Evolutionary conservation across 2,113 vertebrate genomes (phyloP).

Genomic region (Verasper variegatus): DNA sequence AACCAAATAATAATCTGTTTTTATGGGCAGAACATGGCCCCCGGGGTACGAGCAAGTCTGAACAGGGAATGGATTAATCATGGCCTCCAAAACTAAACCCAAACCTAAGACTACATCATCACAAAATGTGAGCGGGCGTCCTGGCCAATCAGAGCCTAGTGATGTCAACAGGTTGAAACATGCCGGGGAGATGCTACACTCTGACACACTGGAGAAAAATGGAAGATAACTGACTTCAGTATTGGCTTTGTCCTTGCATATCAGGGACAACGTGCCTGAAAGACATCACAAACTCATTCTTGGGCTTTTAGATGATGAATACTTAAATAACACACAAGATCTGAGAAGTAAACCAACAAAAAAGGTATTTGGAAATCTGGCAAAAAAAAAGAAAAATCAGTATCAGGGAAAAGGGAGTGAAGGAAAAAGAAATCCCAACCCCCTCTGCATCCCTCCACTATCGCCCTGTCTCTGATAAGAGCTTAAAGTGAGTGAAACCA

Average conservation of each 20-base stretch:
- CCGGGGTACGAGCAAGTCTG: slow-evolving; percentile 57
- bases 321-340: not conserved
- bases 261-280: not conserved
- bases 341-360: not conserved
- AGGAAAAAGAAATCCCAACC: not conserved
- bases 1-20: slow-evolving; percentile 17
- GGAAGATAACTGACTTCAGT: slow-evolving; percentile 20
- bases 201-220: slow-evolving; percentile 47
- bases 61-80: slow-evolving; percentile 61
- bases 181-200: slow-evolving; percentile 46
- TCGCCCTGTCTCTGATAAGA: slow-evolving; percentile 52
- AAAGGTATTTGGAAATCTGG: slow-evolving; percentile 12
- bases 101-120: slow-evolving; percentile 62
- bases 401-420: not conserved
- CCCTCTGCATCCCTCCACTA: slow-evolving; percentile 7
- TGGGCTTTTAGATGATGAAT: not conserved
- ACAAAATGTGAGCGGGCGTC: slow-evolving; percentile 54
- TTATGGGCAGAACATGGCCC: slow-evolving; percentile 38
- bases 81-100: slow-evolving; percentile 30
- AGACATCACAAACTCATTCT: not conserved
- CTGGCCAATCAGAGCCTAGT: slow-evolving; percentile 43
- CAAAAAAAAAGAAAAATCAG: not conserved
- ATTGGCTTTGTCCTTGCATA: not conserved
- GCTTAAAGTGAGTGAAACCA: slow-evolving; percentile 67
- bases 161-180: slow-evolving; percentile 62